These are phyloP conservation scores for Thysanoteuthis rhombus DNA, from an alignment of 2,888 invertebrate genomes.

Conservation along the genomic window DNA sequence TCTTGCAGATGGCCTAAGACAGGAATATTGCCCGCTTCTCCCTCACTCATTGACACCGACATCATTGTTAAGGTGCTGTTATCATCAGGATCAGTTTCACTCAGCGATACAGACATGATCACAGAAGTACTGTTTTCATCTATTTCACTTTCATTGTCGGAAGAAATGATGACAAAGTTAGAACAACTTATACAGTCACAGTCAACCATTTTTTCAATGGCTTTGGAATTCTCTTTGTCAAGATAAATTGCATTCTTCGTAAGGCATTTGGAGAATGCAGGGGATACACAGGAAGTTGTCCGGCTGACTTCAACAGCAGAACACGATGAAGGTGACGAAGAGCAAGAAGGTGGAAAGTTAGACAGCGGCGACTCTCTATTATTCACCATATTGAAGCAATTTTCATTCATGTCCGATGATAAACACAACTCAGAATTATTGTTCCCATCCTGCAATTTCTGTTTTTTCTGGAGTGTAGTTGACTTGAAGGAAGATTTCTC, in stretches of 20 bases:
- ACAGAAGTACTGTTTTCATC: background rate
- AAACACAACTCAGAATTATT: background rate
- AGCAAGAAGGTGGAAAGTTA: background rate
- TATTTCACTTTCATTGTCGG: background rate
- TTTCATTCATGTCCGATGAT: background rate
- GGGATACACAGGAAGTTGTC: background rate
- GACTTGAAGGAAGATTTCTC: background rate
- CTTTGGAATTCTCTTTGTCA: background rate
- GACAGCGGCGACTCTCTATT: background rate
- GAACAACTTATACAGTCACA: conserved; percentile 19
- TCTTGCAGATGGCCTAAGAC: background rate
- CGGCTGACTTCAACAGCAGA: background rate
- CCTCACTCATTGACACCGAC: background rate
- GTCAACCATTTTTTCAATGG: background rate
- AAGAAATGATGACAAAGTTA: background rate
- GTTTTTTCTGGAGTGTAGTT: background rate
- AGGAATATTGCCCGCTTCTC: background rate
- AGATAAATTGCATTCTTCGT: background rate
- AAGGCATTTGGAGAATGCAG: background rate
- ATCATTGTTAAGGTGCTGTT: background rate
- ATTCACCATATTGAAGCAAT: background rate
- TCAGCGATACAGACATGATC: background rate
- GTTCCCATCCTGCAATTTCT: background rate
- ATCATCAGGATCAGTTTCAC: background rate
- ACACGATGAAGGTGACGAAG: background rate